Conservation (phyloP, 2,888 invertebrate species). For the Xylota sylvarum region DNA sequence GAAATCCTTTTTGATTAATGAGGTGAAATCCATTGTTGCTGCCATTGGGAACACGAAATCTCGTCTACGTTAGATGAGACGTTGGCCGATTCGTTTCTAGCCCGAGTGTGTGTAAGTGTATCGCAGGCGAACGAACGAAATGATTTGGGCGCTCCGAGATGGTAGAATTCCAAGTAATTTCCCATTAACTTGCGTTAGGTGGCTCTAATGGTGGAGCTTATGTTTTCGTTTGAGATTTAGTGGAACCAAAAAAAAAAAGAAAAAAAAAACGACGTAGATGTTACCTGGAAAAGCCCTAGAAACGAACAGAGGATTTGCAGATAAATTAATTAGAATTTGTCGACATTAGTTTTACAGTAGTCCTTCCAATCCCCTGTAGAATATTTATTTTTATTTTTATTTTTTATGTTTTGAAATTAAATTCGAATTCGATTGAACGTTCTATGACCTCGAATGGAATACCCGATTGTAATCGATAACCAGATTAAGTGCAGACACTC, state of each 20-base stretch:
- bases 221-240: constrained; percentile 31
- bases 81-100: constrained; percentile 1
- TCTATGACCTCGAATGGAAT: background rate
- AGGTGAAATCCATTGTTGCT: constrained; percentile 50
- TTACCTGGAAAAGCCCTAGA: constrained; percentile 7
- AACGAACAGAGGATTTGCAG: constrained; percentile 10
- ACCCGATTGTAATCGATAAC: background rate
- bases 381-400: background rate
- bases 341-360: background rate
- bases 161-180: constrained; percentile 3
- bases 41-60: constrained; percentile 19
- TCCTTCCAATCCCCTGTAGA: background rate
- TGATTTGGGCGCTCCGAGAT: background rate
- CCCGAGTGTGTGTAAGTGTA: background rate
- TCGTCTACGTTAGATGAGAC: constrained; percentile 6
- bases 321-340: constrained; percentile 38
- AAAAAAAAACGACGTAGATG: background rate
- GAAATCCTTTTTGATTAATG: constrained; percentile 61
- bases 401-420: background rate
- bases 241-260: background rate
- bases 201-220: constrained; percentile 18
- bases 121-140: background rate
- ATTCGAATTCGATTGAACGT: background rate
- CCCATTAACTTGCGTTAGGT: constrained; percentile 3
- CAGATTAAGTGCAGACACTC: background rate